Evolutionary conservation across 2,113 vertebrate genomes (phyloP).

Genomic region (Riparia riparia): DNA sequence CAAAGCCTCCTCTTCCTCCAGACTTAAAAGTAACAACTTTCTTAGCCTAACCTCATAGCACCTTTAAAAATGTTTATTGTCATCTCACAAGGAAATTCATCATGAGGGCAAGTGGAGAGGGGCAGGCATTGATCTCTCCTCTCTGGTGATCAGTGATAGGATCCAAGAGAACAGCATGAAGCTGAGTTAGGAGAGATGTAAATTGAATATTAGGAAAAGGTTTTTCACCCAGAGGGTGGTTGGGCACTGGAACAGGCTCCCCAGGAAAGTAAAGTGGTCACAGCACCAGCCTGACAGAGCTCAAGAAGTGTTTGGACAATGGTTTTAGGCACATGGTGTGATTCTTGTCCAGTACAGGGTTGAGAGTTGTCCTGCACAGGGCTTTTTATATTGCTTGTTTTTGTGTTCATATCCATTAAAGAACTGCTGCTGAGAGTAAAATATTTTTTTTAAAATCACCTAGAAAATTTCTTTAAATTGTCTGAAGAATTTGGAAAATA

Average conservation of each 20-base stretch:
- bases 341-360: not conserved
- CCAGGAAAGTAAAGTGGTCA: not conserved
- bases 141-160: not conserved
- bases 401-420: not conserved
- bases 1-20: not conserved
- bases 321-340: not conserved
- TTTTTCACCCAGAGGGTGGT: not conserved
- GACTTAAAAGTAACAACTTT: not conserved
- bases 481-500: not conserved
- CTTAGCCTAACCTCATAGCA: not conserved
- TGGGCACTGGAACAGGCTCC: not conserved
- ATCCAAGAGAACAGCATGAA: not conserved
- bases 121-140: not conserved
- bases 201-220: rapidly evolving
- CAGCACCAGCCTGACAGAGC: not conserved
- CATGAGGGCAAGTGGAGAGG: not conserved
- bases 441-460: not conserved
- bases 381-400: not conserved
- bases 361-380: not conserved
- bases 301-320: not conserved
- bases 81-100: not conserved
- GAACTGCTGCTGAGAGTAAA: not conserved
- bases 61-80: not conserved
- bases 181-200: not conserved
- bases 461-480: not conserved